phyloP scores from a whole-genome alignment of 1,140 invertebrate species.

The Phocides pigmalion region DNA sequence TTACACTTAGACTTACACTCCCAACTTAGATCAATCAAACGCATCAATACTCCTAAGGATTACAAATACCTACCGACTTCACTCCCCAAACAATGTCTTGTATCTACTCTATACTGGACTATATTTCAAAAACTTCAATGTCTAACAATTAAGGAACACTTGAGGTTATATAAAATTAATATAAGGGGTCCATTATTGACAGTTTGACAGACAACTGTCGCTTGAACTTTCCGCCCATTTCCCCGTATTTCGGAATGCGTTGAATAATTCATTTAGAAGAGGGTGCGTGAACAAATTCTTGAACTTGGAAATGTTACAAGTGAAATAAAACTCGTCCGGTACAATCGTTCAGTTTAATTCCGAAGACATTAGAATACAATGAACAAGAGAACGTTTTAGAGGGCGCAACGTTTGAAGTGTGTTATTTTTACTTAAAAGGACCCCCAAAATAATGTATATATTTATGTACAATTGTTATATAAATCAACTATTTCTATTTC shows the following conservation, averaged over 20 bases:
- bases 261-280: slow-evolving; percentile 61
- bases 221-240: slow-evolving; percentile 41
- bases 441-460: too few relatives aligned
- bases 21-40: too few relatives aligned
- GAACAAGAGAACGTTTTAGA: neutral
- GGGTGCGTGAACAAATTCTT: slow-evolving; percentile 57
- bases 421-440: too few relatives aligned
- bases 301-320: slow-evolving; percentile 47
- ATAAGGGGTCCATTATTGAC: slow-evolving; percentile 48
- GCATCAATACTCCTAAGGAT: too few relatives aligned
- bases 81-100: too few relatives aligned
- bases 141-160: slow-evolving; percentile 17
- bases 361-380: slow-evolving; percentile 12
- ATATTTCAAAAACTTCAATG: neutral
- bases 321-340: slow-evolving; percentile 46
- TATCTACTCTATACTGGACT: too few relatives aligned
- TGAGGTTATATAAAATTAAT: slow-evolving; percentile 35
- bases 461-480: too few relatives aligned
- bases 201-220: slow-evolving; percentile 53
- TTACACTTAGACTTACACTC: too few relatives aligned
- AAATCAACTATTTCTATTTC: too few relatives aligned
- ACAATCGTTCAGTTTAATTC: slow-evolving; percentile 12
- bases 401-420: neutral
- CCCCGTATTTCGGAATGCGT: slow-evolving; percentile 46
- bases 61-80: too few relatives aligned